phyloP scores from a whole-genome alignment of 2,797 vertebrate species.

The Paratrypauchen microcephalus region DNA sequence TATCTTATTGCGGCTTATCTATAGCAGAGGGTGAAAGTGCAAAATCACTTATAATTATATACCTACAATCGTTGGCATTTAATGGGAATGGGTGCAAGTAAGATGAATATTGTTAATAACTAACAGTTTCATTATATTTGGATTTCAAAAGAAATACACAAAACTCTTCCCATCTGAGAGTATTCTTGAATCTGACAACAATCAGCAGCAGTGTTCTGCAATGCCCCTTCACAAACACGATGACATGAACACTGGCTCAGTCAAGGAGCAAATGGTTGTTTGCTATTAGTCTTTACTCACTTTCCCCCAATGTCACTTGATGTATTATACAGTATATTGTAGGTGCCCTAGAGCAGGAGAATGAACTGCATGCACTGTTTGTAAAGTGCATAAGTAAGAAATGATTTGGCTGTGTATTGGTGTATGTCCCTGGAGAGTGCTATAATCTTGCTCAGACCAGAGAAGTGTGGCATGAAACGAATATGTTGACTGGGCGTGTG shows the following conservation, averaged over 20 bases:
- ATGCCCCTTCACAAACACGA: not conserved
- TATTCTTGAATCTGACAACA: not conserved
- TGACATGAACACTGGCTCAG: not conserved
- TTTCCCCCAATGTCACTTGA: not conserved
- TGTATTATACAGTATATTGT: too few species aligned
- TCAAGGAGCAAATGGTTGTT: not conserved
- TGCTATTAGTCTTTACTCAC: not conserved
- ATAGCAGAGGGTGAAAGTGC: too few species aligned
- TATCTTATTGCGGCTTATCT: not conserved
- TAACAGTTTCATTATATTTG: not conserved
- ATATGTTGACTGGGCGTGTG: conserved; percentile 59
- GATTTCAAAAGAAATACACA: not conserved
- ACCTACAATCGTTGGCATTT: too few species aligned
- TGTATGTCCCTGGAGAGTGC: too few species aligned
- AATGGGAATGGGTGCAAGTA: too few species aligned
- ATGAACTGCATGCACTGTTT: not conserved
- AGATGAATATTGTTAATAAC: too few species aligned
- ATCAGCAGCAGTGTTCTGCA: not conserved
- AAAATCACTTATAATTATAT: too few species aligned
- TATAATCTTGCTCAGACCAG: conserved; percentile 32
- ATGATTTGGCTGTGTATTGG: too few species aligned
- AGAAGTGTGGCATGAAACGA: conserved; percentile 47
- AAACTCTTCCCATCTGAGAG: not conserved
- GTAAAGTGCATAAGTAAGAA: too few species aligned
- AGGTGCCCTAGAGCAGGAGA: not conserved